Evolutionary conservation across 2,113 vertebrate species (phyloP).

Genomic region (Balaenoptera acutorostrata): DNA sequence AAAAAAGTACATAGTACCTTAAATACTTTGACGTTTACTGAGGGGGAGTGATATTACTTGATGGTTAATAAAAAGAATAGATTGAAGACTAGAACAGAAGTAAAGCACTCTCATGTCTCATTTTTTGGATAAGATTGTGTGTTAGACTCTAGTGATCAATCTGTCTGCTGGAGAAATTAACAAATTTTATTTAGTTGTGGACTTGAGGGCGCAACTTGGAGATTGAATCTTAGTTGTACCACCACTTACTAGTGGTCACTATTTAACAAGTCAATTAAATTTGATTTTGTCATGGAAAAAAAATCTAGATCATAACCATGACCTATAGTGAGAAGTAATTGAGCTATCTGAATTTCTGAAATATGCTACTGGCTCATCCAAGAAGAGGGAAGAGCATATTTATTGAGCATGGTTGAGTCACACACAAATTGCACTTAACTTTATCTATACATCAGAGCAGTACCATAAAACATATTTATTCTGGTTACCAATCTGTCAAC

Average conservation of each 20-base stretch:
- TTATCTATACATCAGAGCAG: no score
- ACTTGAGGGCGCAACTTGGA: neutral
- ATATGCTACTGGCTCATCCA: fast-evolving
- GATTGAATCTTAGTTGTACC: neutral
- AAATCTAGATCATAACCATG: neutral
- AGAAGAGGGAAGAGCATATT: fast-evolving
- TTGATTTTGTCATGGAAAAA: neutral
- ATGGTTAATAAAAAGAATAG: neutral
- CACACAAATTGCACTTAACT: no score
- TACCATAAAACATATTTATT: neutral
- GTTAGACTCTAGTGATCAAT: fast-evolving
- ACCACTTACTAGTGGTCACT: neutral
- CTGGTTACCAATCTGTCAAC: neutral
- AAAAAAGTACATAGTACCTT: neutral
- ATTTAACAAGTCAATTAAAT: neutral
- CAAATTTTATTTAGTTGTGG: neutral
- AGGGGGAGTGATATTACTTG: fast-evolving
- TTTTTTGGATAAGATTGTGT: neutral
- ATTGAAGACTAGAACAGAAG: neutral
- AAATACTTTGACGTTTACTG: neutral
- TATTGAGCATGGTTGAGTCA: fast-evolving
- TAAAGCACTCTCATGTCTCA: fast-evolving
- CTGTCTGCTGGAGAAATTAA: neutral
- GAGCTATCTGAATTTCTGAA: no score
- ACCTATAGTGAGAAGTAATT: neutral